Conservation (phyloP, 2,113 vertebrate genomes). For the Spilogale gracilis region DNA sequence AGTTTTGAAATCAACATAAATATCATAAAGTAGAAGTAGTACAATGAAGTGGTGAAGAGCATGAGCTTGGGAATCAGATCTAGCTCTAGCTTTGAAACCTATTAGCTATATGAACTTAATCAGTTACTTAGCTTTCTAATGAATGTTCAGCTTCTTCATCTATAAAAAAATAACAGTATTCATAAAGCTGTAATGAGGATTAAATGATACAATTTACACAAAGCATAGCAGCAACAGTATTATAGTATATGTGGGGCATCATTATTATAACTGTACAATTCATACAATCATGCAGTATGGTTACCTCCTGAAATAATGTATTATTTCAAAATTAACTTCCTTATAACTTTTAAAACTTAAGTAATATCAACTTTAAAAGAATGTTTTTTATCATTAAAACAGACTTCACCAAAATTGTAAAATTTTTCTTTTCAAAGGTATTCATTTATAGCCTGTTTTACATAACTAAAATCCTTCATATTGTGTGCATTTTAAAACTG, state of each 20-base stretch:
- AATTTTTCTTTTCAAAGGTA: not conserved
- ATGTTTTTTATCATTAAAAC: not conserved
- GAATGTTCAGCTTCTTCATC: slow-evolving; percentile 29
- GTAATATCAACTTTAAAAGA: slow-evolving; percentile 11
- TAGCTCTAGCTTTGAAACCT: not conserved
- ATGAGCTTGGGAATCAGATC: not conserved
- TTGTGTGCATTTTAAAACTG: not conserved
- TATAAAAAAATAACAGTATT: slow-evolving; percentile 40
- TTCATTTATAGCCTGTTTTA: not conserved
- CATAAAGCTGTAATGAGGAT: not conserved
- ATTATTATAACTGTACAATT: not conserved
- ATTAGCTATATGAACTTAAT: not conserved
- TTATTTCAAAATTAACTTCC: slow-evolving; percentile 38
- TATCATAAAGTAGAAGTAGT: not conserved
- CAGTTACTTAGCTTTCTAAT: not conserved
- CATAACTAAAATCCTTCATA: not conserved
- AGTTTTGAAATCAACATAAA: slow-evolving; percentile 9
- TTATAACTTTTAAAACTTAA: slow-evolving; percentile 8
- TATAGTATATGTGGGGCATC: not conserved
- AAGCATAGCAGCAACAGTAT: not conserved
- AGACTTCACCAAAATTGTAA: not conserved
- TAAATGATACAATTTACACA: not conserved
- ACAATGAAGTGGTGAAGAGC: not conserved
- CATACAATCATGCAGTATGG: not conserved
- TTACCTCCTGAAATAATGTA: not conserved